These are phyloP conservation scores for Amblyjoppa proteus DNA, from an alignment of 2,888 invertebrate genomes.

Conservation along the genomic window DNA sequence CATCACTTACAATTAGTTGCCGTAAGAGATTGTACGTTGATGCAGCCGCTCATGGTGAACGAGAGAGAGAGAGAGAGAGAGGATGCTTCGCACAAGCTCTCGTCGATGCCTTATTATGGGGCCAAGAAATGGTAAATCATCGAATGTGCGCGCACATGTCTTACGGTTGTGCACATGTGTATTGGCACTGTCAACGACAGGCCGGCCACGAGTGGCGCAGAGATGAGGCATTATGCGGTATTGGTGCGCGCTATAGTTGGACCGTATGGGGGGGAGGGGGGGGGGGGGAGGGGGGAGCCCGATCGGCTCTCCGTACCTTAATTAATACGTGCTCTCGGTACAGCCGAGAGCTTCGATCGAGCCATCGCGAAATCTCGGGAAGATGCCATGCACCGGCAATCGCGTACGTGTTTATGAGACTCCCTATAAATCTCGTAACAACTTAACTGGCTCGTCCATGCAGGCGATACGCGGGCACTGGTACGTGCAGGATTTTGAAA, in stretches of 20 bases:
- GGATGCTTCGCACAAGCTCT: background rate
- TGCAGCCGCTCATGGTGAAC: background rate
- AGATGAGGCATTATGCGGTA: background rate
- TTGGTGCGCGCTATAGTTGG: background rate
- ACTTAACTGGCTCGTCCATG: slow-evolving; percentile 66
- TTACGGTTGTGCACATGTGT: background rate
- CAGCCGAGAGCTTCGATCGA: slow-evolving; percentile 15
- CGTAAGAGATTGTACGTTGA: slow-evolving; percentile 15
- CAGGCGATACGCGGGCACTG: slow-evolving; percentile 24
- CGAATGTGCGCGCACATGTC: background rate
- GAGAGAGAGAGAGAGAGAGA: background rate
- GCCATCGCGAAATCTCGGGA: slow-evolving; percentile 56
- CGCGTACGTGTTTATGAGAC: slow-evolving; percentile 63
- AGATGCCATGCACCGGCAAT: slow-evolving; percentile 50
- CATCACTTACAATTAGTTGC: slow-evolving; percentile 23
- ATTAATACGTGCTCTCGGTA: slow-evolving; percentile 56
- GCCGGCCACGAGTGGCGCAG: background rate
- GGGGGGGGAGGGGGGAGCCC: background rate
- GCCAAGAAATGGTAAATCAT: slow-evolving; percentile 26
- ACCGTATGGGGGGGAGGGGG: background rate
- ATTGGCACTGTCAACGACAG: background rate
- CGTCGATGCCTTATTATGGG: slow-evolving; percentile 18
- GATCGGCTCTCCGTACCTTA: slow-evolving; percentile 36
- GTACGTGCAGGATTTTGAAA: background rate
- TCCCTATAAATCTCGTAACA: slow-evolving; percentile 68